Base-by-base conservation (phyloP, 2,888 invertebrate species). In the Drosophila sordidula region DNA sequence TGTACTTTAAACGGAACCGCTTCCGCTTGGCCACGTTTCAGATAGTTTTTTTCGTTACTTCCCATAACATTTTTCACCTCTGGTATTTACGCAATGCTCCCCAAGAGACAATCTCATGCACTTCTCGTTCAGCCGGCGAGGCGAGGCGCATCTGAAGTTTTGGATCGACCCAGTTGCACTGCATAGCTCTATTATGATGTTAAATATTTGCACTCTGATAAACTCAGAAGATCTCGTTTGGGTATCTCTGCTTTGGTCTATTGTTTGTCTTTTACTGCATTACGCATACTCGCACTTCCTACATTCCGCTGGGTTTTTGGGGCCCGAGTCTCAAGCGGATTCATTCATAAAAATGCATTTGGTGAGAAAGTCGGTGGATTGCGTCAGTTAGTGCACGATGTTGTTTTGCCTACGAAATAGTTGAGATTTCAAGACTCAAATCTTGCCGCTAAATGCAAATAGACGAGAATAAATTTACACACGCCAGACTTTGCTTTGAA, bases 231-330 rank as follows among this genome's bases (percentile, higher is more conserved):
- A 63, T 64, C 66, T 81, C 32, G 52, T 55, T 68, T 57, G 52
- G 38, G 42, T 32, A 34, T 42, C 34, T 49, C 44, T 63, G 42
- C 55, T 45, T 67, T 73, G 16, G 65, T 58, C 41, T n/a, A 34
- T 59, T 89, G 71, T 88, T 85, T 85, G 73, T 66, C 69, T 89
- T 78, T 90, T 79, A 90, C 90, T 76, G 89, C 82, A 89, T 90
- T 90, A 90, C 90, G 90, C 90, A 88, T 76, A 78, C 87, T 89
- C 84, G 78, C 81, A 89, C 89, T 88, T 89, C 85, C 77, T 87
- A 52, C 49, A 62, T 52, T 34, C 36, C 32, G 61, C 16, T 14
- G 16, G 9, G 4, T 22, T 12, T 34, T 36, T 56, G 22, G 29
- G 38, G 14, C 4, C 41, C 18, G 34, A 39, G 18, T 64, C 59